Base-by-base conservation (phyloP, 2,888 invertebrate genomes). In the Dinocampus coccinellae region DNA sequence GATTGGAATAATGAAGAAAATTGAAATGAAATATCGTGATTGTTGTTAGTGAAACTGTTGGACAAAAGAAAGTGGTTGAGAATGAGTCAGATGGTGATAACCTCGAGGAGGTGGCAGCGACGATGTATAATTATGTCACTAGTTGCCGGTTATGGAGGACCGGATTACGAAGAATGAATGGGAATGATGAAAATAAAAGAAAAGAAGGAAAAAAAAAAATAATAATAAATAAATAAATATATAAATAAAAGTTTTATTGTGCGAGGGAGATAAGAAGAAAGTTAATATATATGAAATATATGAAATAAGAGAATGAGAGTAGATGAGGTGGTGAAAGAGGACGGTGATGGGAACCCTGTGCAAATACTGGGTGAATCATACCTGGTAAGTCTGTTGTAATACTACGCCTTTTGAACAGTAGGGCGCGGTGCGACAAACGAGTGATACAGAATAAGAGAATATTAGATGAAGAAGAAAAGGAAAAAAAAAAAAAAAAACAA, bases 71-170 rank as follows among this genome's bases (percentile, higher is more conserved):
- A 80, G 78, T 79, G 80, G 81, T 80, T 65, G 65, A 67, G 82
- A 82, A 81, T 85, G 85, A 84, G 81, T 82, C 82, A 81, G 80
- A 82, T 81, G 81, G 77, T 80, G 78, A n/a, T 79, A 80, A 81
- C 82, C 82, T 81, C 78, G 72, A 77, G 78, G 76, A 74, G 76
- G 80, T 3, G 47, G 20, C 47, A 33, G 68, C 64, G 63, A 76
- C 29, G n/a, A n/a, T 79, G 82, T 82, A 75, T 76, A 86, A 86
- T 86, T 85, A 85, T 86, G 84, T 85, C 85, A 86, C 84, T 80
- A 78, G 81, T 80, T 79, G 77, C 76, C 77, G 69, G 76, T 76
- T 73, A 72, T 71, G 74, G 76, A 69, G 76, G 77, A 74, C 77
- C 77, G 69, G 75, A 67, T 75, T 75, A 73, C 70, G 70, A 65